These are phyloP conservation scores for Leptarthrus brevirostris DNA, from an alignment of 2,888 invertebrate genomes.

Conservation along the genomic window DNA sequence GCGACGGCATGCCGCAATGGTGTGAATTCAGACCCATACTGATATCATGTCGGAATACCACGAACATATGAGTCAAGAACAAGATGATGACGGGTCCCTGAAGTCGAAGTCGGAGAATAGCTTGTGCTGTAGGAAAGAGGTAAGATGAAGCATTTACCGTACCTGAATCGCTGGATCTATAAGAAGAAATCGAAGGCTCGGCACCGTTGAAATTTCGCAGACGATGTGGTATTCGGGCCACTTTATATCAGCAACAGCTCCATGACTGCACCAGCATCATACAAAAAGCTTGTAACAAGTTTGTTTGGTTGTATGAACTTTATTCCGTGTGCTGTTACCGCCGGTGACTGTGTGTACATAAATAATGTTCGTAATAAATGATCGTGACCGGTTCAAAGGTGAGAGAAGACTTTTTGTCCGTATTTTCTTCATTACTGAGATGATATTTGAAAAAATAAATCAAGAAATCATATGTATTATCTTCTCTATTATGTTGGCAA, in stretches of 20 bases:
- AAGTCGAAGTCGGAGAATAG: neutral
- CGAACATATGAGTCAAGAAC: neutral
- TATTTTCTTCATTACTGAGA: slow-evolving; percentile 2
- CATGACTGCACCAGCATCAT: no score
- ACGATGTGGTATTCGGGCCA: slow-evolving; percentile 42
- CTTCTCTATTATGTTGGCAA: no score
- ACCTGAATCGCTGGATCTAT: neutral
- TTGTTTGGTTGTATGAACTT: slow-evolving; percentile 29
- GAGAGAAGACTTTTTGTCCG: slow-evolving; percentile 45
- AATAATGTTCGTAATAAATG: slow-evolving; percentile 53
- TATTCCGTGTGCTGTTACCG: slow-evolving; percentile 1
- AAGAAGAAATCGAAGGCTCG: slow-evolving; percentile 32
- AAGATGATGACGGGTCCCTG: neutral
- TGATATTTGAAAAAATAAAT: neutral
- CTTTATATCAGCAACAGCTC: slow-evolving; percentile 23
- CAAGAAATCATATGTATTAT: neutral
- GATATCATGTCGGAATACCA: neutral
- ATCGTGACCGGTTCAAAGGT: slow-evolving; percentile 54
- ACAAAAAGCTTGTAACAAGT: slow-evolving; percentile 31
- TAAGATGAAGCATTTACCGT: neutral
- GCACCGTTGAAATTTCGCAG: slow-evolving; percentile 41
- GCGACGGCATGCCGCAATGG: slow-evolving; percentile 23
- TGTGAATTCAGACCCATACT: slow-evolving; percentile 10
- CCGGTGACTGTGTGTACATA: slow-evolving; percentile 46
- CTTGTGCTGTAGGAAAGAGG: neutral